These are phyloP conservation scores for Drosophila recens DNA, from an alignment of 2,888 invertebrate genomes.

Conservation along the genomic window DNA sequence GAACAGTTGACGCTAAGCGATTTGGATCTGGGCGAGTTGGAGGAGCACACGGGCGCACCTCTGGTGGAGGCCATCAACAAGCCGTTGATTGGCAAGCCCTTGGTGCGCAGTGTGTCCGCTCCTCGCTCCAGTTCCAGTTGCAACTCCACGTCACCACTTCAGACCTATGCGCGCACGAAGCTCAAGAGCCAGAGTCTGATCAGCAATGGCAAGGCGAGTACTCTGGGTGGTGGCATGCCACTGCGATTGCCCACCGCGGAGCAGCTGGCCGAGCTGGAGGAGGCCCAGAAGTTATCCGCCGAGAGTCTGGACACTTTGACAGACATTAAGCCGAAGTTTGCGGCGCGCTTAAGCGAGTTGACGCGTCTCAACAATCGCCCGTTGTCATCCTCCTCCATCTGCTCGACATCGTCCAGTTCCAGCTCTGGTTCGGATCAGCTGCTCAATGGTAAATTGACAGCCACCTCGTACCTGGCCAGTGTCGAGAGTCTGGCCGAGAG, in stretches of 20 bases:
- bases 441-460: conserved; percentile 87
- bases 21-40: conserved; percentile 34
- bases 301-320: conserved; percentile 83
- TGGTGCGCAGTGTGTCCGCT: conserved; percentile 76
- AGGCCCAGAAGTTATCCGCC: conserved; percentile 81
- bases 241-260: conserved; percentile 78
- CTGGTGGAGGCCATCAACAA: conserved; percentile 77
- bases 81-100: conserved; percentile 77
- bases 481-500: conserved; percentile 95
- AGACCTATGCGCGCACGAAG: conserved; percentile 83
- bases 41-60: conserved; percentile 22
- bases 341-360: conserved; percentile 79
- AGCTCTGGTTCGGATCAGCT: conserved; percentile 88
- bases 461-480: conserved; percentile 93
- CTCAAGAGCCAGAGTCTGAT: conserved; percentile 67
- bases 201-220: conserved; percentile 65
- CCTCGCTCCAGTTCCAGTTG: conserved; percentile 70
- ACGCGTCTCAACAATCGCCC: conserved; percentile 84
- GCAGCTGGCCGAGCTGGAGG: conserved; percentile 78
- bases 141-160: conserved; percentile 71
- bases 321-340: conserved; percentile 82
- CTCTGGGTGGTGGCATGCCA: conserved; percentile 75
- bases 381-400: conserved; percentile 85
- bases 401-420: conserved; percentile 86
- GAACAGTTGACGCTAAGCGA: conserved; percentile 67